phyloP scores from a whole-genome alignment of 2,888 invertebrate species.

The Axea sp. region DNA sequence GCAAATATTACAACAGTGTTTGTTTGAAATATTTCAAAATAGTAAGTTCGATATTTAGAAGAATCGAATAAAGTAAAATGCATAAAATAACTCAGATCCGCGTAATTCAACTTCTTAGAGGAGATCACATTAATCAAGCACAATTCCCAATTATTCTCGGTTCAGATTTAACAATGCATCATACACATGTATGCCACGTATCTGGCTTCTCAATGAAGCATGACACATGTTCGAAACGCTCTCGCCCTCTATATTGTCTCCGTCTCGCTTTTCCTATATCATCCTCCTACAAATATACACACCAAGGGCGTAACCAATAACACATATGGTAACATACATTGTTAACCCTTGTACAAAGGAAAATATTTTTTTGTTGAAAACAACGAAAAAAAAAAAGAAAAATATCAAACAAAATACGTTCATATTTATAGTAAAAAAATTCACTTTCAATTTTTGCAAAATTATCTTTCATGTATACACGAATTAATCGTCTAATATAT shows the following conservation, averaged over 20 bases:
- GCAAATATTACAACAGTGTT: no score
- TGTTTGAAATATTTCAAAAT: no score
- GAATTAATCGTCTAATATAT: no score
- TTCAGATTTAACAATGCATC: constrained; percentile 41
- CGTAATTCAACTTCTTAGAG: constrained; percentile 28
- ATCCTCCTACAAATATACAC: constrained; percentile 15
- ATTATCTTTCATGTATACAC: no score
- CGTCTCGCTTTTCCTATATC: constrained; percentile 23
- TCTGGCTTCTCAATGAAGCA: constrained; percentile 50
- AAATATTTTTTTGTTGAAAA: no score
- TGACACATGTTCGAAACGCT: constrained; percentile 48
- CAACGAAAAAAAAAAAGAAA: no score
- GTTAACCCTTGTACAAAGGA: no score
- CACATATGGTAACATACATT: no score
- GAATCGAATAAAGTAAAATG: constrained; percentile 22
- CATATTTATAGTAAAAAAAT: no score
- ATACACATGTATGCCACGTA: constrained; percentile 42
- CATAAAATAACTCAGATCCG: background rate
- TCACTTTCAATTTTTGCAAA: no score
- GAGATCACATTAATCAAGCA: constrained; percentile 46
- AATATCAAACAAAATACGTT: no score
- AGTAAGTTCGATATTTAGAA: no score
- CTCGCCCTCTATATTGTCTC: constrained; percentile 31
- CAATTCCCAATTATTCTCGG: constrained; percentile 50
- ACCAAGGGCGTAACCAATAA: constrained; percentile 19